phyloP scores from a whole-genome alignment of 2,113 vertebrate species.

The Paramormyrops kingsleyae region DNA sequence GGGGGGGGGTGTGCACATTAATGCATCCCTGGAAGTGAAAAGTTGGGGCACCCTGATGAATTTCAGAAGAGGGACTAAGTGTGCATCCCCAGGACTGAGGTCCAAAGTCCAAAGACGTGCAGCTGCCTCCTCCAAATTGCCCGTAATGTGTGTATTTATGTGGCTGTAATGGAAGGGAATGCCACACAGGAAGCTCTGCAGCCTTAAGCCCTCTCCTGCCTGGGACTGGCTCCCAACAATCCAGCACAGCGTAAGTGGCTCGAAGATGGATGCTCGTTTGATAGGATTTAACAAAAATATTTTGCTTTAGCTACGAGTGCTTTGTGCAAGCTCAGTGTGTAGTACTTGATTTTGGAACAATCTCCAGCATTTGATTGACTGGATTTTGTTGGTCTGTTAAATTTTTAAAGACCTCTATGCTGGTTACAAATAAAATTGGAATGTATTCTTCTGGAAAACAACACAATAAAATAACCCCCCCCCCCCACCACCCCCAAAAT shows the following conservation, averaged over 20 bases:
- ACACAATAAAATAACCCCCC: neutral
- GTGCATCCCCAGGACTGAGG: neutral
- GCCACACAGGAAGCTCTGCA: neutral
- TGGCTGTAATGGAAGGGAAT: neutral
- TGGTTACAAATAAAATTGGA: neutral
- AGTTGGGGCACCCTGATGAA: neutral
- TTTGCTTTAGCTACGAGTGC: neutral
- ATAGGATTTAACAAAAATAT: neutral
- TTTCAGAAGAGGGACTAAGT: neutral
- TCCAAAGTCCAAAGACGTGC: neutral
- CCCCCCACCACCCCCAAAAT: neutral
- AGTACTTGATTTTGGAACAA: neutral
- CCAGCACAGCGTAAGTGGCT: neutral
- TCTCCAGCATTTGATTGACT: neutral
- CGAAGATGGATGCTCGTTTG: neutral
- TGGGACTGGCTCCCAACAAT: neutral
- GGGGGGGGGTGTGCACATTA: neutral
- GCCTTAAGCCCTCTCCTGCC: neutral
- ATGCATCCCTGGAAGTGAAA: neutral
- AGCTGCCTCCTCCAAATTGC: neutral
- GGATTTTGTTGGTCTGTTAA: neutral
- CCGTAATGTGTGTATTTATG: neutral
- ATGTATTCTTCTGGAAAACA: neutral
- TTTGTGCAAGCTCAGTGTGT: neutral
- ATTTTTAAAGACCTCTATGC: neutral